Evolutionary conservation across 2,888 invertebrate genomes (phyloP), one percentile per base, ranked within the genome.

Genomic region (Sarcophaga rosellei): DNA sequence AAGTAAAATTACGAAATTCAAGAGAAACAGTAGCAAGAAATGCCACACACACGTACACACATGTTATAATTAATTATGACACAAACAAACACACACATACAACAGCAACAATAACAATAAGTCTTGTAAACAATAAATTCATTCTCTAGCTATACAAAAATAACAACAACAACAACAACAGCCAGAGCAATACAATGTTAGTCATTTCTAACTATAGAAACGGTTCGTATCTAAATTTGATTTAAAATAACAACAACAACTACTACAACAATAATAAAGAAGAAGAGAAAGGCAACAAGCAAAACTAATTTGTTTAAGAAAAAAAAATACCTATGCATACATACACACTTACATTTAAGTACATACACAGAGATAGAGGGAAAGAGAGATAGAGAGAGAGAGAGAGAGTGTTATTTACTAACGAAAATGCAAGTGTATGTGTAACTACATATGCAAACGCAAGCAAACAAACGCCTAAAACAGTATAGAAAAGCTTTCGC

Each of bases 181-280:
- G 6, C 12, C 8, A 61, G 53, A 69, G 53, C 23, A 44, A 66
- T 44, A 82, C 61, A 61, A 17, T 2, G 23, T 61, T 65, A 74
- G 62, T 63, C 63, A 77, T 82, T 61, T 73, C 59, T 69, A 62
- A 69, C 35, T 78, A 68, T 69, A 77, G 47, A 53, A 53, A 53
- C 53, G 12, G 3, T 17, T 5, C 72, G 72, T 59, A 76, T 80
- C 76, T 68, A 80, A 86, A 83, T 77, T 80, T 73, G 44, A 73
- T 80, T 83, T 76, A 66, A 66, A 53, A 53, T 12, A 53, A 53
- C 17, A 17, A 35, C 35, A 35, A 35, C 10, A 10, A 35, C 35
- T 1, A 8, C 35, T 8, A 35, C 35, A 35, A 35, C 10, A 35
- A 35, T 1, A 53, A 53, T 4, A 17, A 15, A 1, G 53, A 17